Conservation (phyloP, 2,113 vertebrate species). For the Lasiurus borealis region DNA sequence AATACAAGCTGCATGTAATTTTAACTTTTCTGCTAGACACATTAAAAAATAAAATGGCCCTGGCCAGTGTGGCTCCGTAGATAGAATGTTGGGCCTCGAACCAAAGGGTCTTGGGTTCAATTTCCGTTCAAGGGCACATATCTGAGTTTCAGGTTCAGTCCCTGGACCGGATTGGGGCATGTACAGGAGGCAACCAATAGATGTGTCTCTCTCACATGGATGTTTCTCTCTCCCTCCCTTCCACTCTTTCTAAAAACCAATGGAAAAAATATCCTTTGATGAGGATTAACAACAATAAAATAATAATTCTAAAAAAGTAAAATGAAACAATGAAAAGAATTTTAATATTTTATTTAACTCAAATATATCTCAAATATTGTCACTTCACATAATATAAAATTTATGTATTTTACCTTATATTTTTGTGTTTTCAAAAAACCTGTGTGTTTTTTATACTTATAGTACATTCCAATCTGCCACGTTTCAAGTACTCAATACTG, state of each 20-base stretch:
- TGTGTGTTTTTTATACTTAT: not conserved
- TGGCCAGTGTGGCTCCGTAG: no score
- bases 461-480: not conserved
- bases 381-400: not conserved
- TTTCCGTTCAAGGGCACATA: no score
- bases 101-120: no score
- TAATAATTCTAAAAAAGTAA: not conserved
- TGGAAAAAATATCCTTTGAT: no score
- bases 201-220: no score
- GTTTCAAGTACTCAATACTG: not conserved
- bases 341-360: conserved; percentile 47
- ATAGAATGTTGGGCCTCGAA: no score
- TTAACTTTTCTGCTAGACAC: conserved; percentile 44
- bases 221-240: no score
- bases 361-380: conserved; percentile 7
- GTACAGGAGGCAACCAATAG: no score
- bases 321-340: not conserved
- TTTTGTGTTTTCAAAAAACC: conserved; percentile 16
- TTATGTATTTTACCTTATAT: conserved; percentile 6
- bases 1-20: conserved; percentile 4
- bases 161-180: no score
- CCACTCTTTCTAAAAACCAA: no score
- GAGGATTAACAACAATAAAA: no score
- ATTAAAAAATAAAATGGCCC: not conserved
- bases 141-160: no score